Evolutionary conservation across 2,797 vertebrate species (phyloP).

Genomic region (Coregonus sp.): DNA sequence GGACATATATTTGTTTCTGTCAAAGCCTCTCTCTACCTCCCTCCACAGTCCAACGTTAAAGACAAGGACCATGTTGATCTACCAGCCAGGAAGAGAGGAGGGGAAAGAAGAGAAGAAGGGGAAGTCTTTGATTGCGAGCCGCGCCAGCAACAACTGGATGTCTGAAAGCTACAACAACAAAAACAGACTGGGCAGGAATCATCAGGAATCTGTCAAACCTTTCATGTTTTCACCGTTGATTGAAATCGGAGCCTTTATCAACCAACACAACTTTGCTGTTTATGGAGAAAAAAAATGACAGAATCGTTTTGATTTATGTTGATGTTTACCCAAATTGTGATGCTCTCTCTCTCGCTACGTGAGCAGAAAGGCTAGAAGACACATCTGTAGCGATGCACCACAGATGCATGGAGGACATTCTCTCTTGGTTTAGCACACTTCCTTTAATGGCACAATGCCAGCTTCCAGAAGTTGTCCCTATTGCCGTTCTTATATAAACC

Average conservation of each 20-base stretch:
- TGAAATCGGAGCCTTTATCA: not conserved
- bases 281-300: not conserved
- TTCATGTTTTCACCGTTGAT: not conserved
- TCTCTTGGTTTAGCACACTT: no score
- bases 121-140: not conserved
- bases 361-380: not conserved
- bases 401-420: no score
- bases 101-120: no score
- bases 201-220: not conserved
- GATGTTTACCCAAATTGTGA: no score
- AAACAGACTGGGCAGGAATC: not conserved
- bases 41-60: not conserved
- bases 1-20: not conserved
- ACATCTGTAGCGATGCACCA: no score
- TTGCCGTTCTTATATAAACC: no score
- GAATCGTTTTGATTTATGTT: no score
- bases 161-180: not conserved
- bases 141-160: not conserved
- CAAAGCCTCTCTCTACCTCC: not conserved
- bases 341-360: not conserved
- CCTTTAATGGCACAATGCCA: no score
- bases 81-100: not conserved
- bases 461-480: no score
- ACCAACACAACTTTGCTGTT: not conserved
- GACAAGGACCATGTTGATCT: not conserved